These are phyloP conservation scores for Choreutis nemorana DNA, from an alignment of 2,888 invertebrate genomes.

Conservation along the genomic window DNA sequence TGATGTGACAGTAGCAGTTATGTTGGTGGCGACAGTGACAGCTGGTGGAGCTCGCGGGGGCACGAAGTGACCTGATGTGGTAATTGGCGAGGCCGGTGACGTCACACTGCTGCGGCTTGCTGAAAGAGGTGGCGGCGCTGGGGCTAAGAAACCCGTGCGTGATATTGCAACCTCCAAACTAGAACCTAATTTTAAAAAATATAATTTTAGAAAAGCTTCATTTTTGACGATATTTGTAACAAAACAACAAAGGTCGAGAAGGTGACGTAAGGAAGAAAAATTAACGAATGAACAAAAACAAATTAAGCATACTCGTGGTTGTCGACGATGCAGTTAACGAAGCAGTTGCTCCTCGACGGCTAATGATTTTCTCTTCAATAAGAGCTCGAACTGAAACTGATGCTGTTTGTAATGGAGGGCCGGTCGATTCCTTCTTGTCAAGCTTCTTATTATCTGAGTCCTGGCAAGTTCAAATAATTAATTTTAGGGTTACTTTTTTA, in stretches of 20 bases:
- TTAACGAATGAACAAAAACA: too few species aligned
- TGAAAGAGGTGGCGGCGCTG: constrained; percentile 51
- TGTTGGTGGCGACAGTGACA: constrained; percentile 38
- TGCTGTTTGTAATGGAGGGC: constrained; percentile 90
- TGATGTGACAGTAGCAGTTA: constrained; percentile 24
- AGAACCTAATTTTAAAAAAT: too few species aligned
- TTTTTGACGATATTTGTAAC: too few species aligned
- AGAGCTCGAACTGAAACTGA: constrained; percentile 89
- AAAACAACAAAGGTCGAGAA: too few species aligned
- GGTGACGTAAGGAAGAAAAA: too few species aligned
- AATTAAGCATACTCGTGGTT: too few species aligned
- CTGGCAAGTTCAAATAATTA: constrained; percentile 34
- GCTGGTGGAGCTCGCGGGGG: constrained; percentile 52
- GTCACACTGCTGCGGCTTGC: constrained; percentile 36
- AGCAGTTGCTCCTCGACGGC: constrained; percentile 73
- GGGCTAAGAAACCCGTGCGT: constrained; percentile 47
- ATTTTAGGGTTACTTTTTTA: not conserved
- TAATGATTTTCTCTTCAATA: constrained; percentile 93
- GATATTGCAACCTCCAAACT: too few species aligned
- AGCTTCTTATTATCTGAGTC: constrained; percentile 86
- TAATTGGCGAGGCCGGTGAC: constrained; percentile 48
- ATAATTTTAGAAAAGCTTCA: too few species aligned
- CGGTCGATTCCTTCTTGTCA: constrained; percentile 83
- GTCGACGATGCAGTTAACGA: constrained; percentile 28
- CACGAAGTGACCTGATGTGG: constrained; percentile 52